A percentile compares a stretch with the other conserved stretches of the same genome.
Conservation (phyloP, 2,888 invertebrate species). For the Gerris lacustris region DNA sequence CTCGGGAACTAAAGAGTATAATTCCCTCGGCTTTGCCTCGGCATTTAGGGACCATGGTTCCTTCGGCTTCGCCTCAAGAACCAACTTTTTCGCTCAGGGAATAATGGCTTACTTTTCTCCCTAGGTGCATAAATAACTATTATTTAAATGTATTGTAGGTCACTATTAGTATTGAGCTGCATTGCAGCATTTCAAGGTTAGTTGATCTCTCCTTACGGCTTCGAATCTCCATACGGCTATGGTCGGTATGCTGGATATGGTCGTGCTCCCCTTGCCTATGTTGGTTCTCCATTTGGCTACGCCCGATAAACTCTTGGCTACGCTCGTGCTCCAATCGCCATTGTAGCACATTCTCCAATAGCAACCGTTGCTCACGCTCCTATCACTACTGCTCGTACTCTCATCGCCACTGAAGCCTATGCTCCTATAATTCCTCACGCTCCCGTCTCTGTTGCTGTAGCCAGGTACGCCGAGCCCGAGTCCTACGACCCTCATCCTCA, state of each 20-base stretch:
- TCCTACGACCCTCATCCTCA: constrained; percentile 17
- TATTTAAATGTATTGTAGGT: background rate
- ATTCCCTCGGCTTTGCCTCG: too few species aligned
- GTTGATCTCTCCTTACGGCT: background rate
- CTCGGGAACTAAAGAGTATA: too few species aligned
- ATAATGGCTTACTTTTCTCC: too few species aligned
- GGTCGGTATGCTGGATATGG: background rate
- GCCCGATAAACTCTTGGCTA: too few species aligned
- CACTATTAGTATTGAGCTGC: constrained; percentile 8
- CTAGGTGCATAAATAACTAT: too few species aligned
- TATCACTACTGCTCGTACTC: constrained; percentile 2
- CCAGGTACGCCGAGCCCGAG: constrained; percentile 4
- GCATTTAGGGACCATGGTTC: too few species aligned
- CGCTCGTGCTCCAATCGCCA: constrained; percentile 12
- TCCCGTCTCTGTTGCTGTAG: background rate
- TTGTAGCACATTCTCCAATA: background rate
- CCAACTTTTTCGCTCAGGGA: too few species aligned
- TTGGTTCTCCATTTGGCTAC: too few species aligned
- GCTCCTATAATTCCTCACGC: constrained; percentile 6
- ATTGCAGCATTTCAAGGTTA: background rate
- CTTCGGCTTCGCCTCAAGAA: too few species aligned
- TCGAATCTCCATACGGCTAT: background rate
- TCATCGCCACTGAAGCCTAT: too few species aligned
- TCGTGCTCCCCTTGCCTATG: too few species aligned
- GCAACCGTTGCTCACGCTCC: constrained; percentile 1